Conservation (phyloP, 2,113 vertebrate genomes). For the Sceloporus tristichus region DNA sequence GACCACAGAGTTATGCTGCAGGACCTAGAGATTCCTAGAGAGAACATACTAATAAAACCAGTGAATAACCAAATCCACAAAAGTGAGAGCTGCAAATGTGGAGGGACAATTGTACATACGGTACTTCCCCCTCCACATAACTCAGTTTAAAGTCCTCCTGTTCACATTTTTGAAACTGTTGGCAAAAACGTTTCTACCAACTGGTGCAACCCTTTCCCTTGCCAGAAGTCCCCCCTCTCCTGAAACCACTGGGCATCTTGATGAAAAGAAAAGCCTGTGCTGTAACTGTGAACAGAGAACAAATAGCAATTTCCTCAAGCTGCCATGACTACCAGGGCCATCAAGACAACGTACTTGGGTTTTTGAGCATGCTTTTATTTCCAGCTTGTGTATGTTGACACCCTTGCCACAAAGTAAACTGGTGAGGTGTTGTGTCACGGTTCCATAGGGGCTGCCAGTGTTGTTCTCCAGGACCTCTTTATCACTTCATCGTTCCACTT, state of each 20-base stretch:
- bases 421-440: neutral
- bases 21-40: too few species aligned
- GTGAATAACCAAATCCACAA: too few species aligned
- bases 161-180: too few species aligned
- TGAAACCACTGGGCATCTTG: neutral
- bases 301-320: neutral
- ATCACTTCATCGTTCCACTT: neutral
- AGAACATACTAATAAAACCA: too few species aligned
- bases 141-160: too few species aligned
- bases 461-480: neutral
- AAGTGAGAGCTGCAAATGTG: too few species aligned
- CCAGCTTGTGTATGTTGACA: neutral
- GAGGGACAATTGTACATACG: too few species aligned
- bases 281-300: neutral
- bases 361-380: slow-evolving; percentile 59
- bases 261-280: neutral
- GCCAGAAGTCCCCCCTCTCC: neutral
- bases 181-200: too few species aligned
- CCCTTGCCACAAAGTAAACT: neutral
- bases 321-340: too few species aligned
- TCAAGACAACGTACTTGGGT: neutral
- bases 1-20: too few species aligned
- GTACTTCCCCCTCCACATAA: too few species aligned
- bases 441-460: neutral
- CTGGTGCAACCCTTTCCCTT: too few species aligned